These are phyloP conservation scores for Beroe forskalii DNA, from an alignment of 37 sponge, comb jelly and placozoan genomes.

Conservation along the genomic window DNA sequence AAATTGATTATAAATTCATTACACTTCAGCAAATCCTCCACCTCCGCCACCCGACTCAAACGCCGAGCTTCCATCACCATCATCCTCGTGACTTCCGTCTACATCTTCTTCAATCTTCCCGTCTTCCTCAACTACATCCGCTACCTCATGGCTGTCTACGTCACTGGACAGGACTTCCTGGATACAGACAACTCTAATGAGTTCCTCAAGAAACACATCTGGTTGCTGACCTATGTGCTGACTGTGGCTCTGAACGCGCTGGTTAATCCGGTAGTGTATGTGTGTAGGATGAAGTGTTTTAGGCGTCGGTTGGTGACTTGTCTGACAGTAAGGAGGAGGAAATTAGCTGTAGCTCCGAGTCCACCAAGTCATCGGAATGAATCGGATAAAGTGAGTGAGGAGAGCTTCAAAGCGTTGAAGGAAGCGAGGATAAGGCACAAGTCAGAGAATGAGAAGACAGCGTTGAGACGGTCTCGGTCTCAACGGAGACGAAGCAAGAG, in stretches of 20 bases:
- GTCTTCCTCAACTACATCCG: constrained; percentile 54
- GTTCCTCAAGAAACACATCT: constrained; percentile 26
- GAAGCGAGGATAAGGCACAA: too few relatives aligned
- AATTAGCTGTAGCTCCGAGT: too few relatives aligned
- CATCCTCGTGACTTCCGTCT: constrained; percentile 47
- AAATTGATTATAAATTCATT: too few relatives aligned
- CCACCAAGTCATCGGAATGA: too few relatives aligned
- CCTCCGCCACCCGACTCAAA: not conserved
- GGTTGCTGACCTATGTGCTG: constrained; percentile 42
- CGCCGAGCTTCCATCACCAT: constrained; percentile 35
- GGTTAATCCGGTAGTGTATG: constrained; percentile 36
- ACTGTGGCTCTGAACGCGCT: constrained; percentile 37
- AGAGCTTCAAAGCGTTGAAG: too few relatives aligned
- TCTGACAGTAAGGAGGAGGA: too few relatives aligned
- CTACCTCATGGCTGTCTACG: constrained; percentile 5
- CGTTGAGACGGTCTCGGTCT: too few relatives aligned
- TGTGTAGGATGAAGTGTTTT: not conserved
- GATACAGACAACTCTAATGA: not conserved
- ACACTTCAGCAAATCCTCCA: not conserved
- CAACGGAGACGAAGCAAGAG: too few relatives aligned
- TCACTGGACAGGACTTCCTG: not conserved
- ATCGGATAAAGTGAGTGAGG: too few relatives aligned
- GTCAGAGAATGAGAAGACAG: too few relatives aligned
- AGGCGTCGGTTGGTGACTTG: too few relatives aligned
- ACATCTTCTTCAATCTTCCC: constrained; percentile 55